phyloP scores from a whole-genome alignment of 1,140 invertebrate genomes.

The Trichonephila clavipes region DNA sequence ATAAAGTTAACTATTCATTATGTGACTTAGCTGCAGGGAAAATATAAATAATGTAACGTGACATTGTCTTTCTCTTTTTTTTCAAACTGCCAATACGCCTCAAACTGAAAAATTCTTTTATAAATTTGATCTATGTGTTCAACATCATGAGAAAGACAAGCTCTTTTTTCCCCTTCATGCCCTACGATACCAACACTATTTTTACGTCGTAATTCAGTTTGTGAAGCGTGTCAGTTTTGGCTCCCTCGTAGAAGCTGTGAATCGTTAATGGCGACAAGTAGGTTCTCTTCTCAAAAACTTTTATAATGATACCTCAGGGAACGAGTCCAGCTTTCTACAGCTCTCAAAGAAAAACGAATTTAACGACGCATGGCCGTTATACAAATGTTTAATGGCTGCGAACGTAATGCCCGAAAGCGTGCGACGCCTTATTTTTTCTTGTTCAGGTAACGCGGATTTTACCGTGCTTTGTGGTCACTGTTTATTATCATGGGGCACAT shows the following conservation, averaged over 20 bases:
- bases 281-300: slow-evolving; percentile 18
- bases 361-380: slow-evolving; percentile 67
- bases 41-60: no score
- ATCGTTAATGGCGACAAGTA: slow-evolving; percentile 62
- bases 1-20: no score
- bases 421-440: slow-evolving; percentile 7
- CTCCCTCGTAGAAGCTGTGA: slow-evolving; percentile 16
- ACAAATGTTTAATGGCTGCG: slow-evolving; percentile 66
- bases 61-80: background rate
- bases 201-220: slow-evolving; percentile 48
- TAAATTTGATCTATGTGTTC: background rate
- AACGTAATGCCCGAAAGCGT: slow-evolving; percentile 55
- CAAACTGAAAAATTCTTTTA: slow-evolving; percentile 8
- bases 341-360: slow-evolving; percentile 42
- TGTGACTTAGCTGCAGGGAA: no score
- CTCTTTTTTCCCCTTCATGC: background rate
- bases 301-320: slow-evolving; percentile 62
- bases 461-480: slow-evolving; percentile 63
- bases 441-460: slow-evolving; percentile 14
- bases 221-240: slow-evolving; percentile 47
- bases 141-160: background rate
- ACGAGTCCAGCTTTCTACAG: slow-evolving; percentile 10
- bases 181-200: background rate
- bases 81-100: background rate
- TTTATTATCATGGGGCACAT: slow-evolving; percentile 66